Base-by-base conservation (phyloP, 2,113 vertebrate genomes). In the Melanerpes aurifrons region DNA sequence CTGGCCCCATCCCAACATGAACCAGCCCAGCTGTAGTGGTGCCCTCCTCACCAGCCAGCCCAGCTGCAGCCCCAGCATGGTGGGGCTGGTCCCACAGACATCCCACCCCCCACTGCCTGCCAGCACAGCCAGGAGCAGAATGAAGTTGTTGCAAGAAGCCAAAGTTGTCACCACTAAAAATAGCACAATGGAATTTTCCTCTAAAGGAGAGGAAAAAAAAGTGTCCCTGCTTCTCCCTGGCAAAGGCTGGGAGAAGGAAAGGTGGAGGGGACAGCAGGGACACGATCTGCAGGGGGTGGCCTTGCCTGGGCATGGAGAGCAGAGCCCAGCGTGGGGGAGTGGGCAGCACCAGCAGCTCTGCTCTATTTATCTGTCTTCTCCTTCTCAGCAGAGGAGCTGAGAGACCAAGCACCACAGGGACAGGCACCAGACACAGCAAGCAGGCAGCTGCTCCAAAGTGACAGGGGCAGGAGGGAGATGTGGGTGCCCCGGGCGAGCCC, bases 181-280 rank as follows among this genome's bases (percentile, higher is more conserved):
- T 96, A 97, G 88, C 90, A 94, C 94, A 96, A 94, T 94, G 95
- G 96, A 97, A 97, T 97, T 97, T 97, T 97, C 92, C 93, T 97
- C 87, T 74, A 88, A 93, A 96, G 53, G 56, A 80, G 54, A 70
- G 9, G 8, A 15, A 5, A 3, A 48, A 14, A 17, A n/a, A n/a
- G 9, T 16, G 1, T 15, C 35, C 57, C 15, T 71, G 79, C 24
- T 83, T 80, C 86, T 95, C 80, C 58, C 74, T 95, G 94, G 96
- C 89, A 97, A 96, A 93, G 61, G 82, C 77, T 94, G 90, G 1
- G 32, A 85, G 84, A 56, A 79, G 70, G 57, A 89, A 89, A 48
- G 7, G 1, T 0, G 16, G 43, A 84, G 10, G 26, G 43, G 47
- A 13, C 5, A 2, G 0, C 0, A 37, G 61, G 74, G 57, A 50